Evolutionary conservation across 1,140 invertebrate species (phyloP).

Genomic region (Pseudomyrmex cubaensis): DNA sequence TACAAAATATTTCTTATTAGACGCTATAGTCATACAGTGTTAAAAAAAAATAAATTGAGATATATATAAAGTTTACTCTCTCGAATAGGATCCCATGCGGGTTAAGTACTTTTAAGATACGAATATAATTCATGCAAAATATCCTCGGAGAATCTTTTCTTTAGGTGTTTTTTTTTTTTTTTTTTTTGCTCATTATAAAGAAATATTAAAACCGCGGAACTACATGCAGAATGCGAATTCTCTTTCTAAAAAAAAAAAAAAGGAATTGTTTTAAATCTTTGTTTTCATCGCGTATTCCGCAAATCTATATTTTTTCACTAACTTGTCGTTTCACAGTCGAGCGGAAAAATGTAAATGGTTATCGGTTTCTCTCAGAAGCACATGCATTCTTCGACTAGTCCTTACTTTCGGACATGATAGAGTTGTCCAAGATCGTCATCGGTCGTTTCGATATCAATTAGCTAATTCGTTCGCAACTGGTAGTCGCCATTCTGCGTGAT

Average conservation of each 20-base stretch:
- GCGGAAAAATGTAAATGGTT: background rate
- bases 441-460: background rate
- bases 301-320: background rate
- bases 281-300: background rate
- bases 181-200: background rate
- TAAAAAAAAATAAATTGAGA: conserved; percentile 52
- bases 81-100: background rate
- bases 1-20: conserved; percentile 1
- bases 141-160: background rate
- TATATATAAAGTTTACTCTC: background rate
- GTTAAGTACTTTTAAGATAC: conserved; percentile 62
- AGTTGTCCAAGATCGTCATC: background rate
- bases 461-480: conserved; percentile 96
- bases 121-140: background rate
- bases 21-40: background rate
- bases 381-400: conserved; percentile 46
- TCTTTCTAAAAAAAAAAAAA: background rate
- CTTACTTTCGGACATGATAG: conserved; percentile 1
- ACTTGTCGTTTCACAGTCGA: background rate
- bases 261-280: background rate
- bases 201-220: conserved; percentile 15
- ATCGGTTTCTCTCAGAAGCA: background rate
- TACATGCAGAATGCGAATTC: conserved; percentile 15
- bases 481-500: conserved; percentile 99
- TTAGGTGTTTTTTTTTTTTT: no score